Evolutionary conservation across 2,797 vertebrate species (phyloP), one percentile per base, ranked within the genome.

Genomic region (Pogonophryne albipinna): DNA sequence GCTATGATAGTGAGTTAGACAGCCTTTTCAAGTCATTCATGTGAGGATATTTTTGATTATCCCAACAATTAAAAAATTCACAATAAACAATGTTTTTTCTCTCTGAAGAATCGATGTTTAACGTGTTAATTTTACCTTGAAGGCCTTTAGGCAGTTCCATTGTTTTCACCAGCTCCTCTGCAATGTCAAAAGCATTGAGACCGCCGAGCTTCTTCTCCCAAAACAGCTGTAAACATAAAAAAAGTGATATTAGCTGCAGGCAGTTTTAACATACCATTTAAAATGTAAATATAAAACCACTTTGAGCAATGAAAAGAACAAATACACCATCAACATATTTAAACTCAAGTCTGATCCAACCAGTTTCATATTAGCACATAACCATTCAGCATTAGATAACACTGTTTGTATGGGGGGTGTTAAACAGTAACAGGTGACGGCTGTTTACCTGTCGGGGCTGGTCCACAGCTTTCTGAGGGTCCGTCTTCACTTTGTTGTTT

Each of bases 141-240:
- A 99, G 90, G 46, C 98, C 97, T 92, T 99, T 99, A 1, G 98
- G 98, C 46, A 99, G 95, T 62, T 99, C 98, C 98, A 99, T 99
- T 3, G 98, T 99, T 88, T 99, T 98, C 80, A 99, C 97, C 67
- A 99, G 92, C 90, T 99, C 98, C 86, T 99, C 98, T 0, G 98
- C 98, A 4, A 99, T 98, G 93, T 99, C 98, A 51, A 97, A 99
- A 19, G 98, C 98, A 1, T 97, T 99, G 60, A 99, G 95, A 10
- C 98, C 98, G 19, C 97, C 96, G 66, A 99, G 91, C 63, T 99
- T 99, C 94, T 99, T 99, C 94, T 99, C 98, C 98, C 98, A 99
- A 91, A 99, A 99, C 20, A 99, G 95, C 98, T 99, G 90, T 12
- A 55, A 44, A 85, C 14, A 80, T 57, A 67, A 57, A 61, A 12